Base-by-base conservation (phyloP, 2,113 vertebrate species). In the Halichoeres trimaculatus region DNA sequence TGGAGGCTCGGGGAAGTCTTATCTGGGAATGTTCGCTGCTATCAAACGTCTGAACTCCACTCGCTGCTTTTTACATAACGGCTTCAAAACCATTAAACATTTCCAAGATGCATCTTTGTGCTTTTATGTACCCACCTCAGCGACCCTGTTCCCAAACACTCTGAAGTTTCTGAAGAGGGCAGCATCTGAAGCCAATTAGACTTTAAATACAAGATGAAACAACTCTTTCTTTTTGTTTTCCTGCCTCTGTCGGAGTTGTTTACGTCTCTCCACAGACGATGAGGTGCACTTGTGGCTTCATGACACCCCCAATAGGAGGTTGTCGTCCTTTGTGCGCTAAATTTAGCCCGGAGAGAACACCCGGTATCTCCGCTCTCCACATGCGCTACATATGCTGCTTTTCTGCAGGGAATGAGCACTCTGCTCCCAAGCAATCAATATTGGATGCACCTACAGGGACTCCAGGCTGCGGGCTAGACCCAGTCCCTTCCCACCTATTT, bases 361-460 rank as follows among this genome's bases (percentile, higher is more conserved):
- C 63, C 64, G 35, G 81, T 69, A 70, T 74, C 78, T 78, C 72
- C 66, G 3, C 85, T 78, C 70, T 23, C 23, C 65, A 50, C 77
- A 50, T 75, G 54, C 63, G 65, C 55, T 62, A 59, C 67, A 77
- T 71, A 71, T 60, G 78, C 75, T 66, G 80, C 77, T 56, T 74
- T 55, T 89, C 86, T 78, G 76, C 58, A 61, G 80, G 88, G 74
- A 84, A 66, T 40, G 56, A 78, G 66, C 83, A 4, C 76, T 86
- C 70, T 10, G 58, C 89, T 88, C 69, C 66, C 85, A 51, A 77
- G 88, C 90, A 92, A 92, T 94, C 92, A 88, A 91, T 92, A 89
- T 63, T 87, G 84, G 90, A 91, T 93, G 90, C 83, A 90, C 90
- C 91, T 86, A 88, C 80, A 81, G 91, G 90, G 92, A 92, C 87